Conservation (phyloP, 2,113 vertebrate species). For the Atractosteus spatula region DNA sequence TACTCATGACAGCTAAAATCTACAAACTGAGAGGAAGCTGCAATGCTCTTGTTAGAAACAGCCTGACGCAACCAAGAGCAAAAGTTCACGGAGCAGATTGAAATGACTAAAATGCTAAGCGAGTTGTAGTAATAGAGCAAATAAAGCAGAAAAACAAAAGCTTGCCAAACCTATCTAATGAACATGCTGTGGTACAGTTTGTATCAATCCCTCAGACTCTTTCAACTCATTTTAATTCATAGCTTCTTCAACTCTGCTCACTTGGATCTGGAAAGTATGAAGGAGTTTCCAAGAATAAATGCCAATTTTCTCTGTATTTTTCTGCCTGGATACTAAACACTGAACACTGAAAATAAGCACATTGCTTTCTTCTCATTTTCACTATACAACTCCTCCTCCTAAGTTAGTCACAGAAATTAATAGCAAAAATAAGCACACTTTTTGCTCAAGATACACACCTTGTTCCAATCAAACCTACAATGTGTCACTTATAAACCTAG, state of each 20-base stretch:
- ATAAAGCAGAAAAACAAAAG: not conserved
- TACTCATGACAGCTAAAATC: no score
- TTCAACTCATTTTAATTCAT: not conserved
- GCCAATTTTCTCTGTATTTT: not conserved
- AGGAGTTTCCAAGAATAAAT: not conserved
- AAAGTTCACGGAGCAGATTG: not conserved
- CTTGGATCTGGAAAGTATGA: not conserved
- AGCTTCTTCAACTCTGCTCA: not conserved
- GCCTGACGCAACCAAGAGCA: not conserved
- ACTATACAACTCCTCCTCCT: no score
- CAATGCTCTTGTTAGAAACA: no score
- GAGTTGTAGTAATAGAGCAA: not conserved
- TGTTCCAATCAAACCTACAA: no score
- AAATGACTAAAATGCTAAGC: not conserved
- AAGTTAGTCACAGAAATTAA: no score
- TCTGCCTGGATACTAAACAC: not conserved
- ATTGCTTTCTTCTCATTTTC: not conserved
- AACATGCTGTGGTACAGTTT: not conserved
- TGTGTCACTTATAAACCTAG: no score
- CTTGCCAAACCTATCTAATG: not conserved
- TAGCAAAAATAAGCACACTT: no score
- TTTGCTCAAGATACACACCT: no score
- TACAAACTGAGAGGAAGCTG: no score
- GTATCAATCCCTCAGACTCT: not conserved
- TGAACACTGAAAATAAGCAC: not conserved